Base-by-base conservation (phyloP, 2,113 vertebrate species). In the Ellobius talpinus region DNA sequence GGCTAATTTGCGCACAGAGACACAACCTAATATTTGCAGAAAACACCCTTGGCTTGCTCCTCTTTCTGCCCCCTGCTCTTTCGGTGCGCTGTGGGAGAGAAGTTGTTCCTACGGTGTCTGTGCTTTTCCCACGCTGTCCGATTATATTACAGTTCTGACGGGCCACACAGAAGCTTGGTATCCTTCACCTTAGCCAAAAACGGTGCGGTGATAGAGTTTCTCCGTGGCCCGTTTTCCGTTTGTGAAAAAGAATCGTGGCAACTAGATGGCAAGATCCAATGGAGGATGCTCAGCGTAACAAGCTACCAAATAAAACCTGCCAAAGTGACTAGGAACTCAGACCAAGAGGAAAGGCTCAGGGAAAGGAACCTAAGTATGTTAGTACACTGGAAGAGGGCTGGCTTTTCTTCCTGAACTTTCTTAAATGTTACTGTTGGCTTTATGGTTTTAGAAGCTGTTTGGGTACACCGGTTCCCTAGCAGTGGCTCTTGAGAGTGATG, bases 381-480 rank as follows among this genome's bases (percentile, higher is more conserved):
- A n/a, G 73, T 33, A 39, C 13, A 12, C 21, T 39, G 88, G 77
- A 78, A 47, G 50, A 33, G 7, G 68, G 31, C 26, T 39, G 55
- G 61, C 31, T 17, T 76, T 77, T 65, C 61, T 74, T 82, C 74
- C 55, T 4, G 39, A 86, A 72, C 23, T 7, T 42, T 88, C 70
- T 93, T 52, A 78, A 52, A 50, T 13, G 11, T n/a, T 85, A 89
- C 29, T 65, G 47, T 63, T 95, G 84, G 77, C 72, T 89, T 90
- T 93, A 55, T 31, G 24, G 42, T 89, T 82, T 89, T n/a, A 65
- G 77, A 89, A 78, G 55, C 1, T 12, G 65, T 85, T 85, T 79
- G 26, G 33, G 50, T n/a, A 72, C 21, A 36, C 42, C 9, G 24
- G 82, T 63, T 86, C n/a, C 29, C 66, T 68, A 65, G 31, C 39